A percentile compares a stretch with the other conserved stretches of the same genome.
These are phyloP conservation scores for Calameuta idolon DNA, from an alignment of 2,888 invertebrate species.

Conservation along the genomic window DNA sequence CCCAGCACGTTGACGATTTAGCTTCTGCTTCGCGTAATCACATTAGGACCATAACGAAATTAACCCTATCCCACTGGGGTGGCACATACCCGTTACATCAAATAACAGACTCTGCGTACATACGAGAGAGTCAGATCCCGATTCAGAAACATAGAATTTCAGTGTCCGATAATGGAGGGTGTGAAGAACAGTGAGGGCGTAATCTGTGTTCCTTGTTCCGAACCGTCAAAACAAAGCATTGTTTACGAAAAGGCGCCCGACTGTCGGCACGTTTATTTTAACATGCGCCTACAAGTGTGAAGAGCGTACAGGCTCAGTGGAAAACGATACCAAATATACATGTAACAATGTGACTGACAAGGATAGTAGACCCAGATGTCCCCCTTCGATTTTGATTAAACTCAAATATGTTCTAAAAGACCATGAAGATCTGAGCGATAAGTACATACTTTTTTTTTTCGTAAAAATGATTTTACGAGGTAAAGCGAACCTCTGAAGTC, in stretches of 20 bases:
- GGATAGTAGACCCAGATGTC: too few relatives aligned
- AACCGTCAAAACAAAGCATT: slow-evolving; percentile 6
- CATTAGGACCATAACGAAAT: not conserved
- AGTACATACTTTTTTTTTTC: too few relatives aligned
- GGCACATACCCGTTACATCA: not conserved
- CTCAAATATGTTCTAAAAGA: too few relatives aligned
- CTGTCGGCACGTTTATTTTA: not conserved
- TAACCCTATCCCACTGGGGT: not conserved
- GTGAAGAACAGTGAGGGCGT: not conserved
- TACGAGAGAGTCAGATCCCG: not conserved
- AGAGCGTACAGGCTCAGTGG: not conserved
- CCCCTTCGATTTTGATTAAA: too few relatives aligned
- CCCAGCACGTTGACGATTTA: not conserved
- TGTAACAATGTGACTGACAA: not conserved
- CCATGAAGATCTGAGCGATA: too few relatives aligned
- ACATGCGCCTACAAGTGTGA: slow-evolving; percentile 1
- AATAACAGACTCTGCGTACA: not conserved
- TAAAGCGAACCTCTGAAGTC: too few relatives aligned
- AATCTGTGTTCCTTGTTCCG: not conserved
- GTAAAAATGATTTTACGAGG: too few relatives aligned
- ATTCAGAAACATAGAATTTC: not conserved
- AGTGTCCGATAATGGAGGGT: not conserved
- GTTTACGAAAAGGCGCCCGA: slow-evolving; percentile 6
- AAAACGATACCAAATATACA: not conserved
- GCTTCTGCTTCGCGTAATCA: not conserved